Conservation (phyloP, 2,113 vertebrate species). For the Mellivora capensis region DNA sequence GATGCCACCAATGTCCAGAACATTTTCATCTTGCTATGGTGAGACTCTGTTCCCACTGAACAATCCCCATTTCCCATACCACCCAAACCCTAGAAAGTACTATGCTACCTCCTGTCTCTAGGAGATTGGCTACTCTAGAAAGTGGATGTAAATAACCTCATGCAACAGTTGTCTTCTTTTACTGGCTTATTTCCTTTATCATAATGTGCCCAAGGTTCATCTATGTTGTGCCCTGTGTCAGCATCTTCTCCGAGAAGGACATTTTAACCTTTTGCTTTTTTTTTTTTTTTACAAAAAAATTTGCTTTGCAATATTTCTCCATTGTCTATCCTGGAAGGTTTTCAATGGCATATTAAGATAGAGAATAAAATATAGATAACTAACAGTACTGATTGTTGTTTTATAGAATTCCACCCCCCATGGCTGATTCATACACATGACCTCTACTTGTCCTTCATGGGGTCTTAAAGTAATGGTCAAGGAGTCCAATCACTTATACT, state of each 20-base stretch:
- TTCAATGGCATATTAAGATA: neutral
- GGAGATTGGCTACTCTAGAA: too few relatives aligned
- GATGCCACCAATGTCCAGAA: neutral
- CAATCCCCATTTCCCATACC: neutral
- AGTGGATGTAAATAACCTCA: too few relatives aligned
- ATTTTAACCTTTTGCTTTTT: too few relatives aligned
- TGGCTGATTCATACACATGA: accelerated
- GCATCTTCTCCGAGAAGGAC: too few relatives aligned
- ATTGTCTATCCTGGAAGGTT: neutral
- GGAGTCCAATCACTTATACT: neutral
- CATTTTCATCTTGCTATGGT: neutral
- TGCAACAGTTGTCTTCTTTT: too few relatives aligned
- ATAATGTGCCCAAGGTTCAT: neutral
- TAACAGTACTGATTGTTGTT: neutral
- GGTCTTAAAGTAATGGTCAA: neutral
- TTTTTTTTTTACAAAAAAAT: too few relatives aligned
- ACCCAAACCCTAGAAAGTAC: neutral
- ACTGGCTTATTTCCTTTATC: too few relatives aligned
- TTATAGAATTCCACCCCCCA: neutral
- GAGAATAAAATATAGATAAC: neutral
- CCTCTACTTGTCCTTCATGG: neutral
- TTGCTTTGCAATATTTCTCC: neutral
- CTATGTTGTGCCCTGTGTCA: neutral
- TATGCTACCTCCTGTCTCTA: neutral
- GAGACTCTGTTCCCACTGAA: neutral